A percentile compares a stretch with the other conserved stretches of the same genome.
phyloP scores from a whole-genome alignment of 1,140 invertebrate genomes.

The Drosophila bipectinata region DNA sequence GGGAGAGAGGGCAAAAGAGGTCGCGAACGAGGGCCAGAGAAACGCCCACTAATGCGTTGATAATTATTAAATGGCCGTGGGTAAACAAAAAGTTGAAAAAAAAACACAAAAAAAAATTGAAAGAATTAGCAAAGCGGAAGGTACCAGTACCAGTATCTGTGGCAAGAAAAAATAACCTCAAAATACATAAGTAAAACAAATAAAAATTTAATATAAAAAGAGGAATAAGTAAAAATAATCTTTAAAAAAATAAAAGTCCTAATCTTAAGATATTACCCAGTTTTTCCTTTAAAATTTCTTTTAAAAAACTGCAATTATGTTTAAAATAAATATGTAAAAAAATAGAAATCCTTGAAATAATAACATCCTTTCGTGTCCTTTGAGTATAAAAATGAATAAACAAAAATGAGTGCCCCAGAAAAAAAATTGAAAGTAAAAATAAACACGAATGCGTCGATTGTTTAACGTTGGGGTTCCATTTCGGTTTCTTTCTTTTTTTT shows the following conservation, averaged over 20 bases:
- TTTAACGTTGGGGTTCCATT: conserved; percentile 25
- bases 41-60: conserved; percentile 60
- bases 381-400: conserved; percentile 25
- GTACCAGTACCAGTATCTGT: background rate
- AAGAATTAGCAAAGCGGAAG: background rate
- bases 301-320: too few species aligned
- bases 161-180: background rate
- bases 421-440: conserved; percentile 67
- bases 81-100: conserved; percentile 14
- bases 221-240: too few species aligned
- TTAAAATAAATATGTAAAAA: too few species aligned
- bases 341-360: too few species aligned
- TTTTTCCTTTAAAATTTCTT: too few species aligned
- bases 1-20: background rate
- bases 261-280: too few species aligned
- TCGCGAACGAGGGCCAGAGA: background rate
- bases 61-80: conserved; percentile 56
- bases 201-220: background rate
- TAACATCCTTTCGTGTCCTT: background rate
- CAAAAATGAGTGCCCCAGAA: conserved; percentile 23
- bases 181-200: background rate
- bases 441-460: conserved; percentile 58
- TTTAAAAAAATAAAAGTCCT: background rate
- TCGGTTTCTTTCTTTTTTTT: background rate
- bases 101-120: conserved; percentile 19